Base-by-base conservation (phyloP, 2,888 invertebrate species). In the Pammene fasciana region DNA sequence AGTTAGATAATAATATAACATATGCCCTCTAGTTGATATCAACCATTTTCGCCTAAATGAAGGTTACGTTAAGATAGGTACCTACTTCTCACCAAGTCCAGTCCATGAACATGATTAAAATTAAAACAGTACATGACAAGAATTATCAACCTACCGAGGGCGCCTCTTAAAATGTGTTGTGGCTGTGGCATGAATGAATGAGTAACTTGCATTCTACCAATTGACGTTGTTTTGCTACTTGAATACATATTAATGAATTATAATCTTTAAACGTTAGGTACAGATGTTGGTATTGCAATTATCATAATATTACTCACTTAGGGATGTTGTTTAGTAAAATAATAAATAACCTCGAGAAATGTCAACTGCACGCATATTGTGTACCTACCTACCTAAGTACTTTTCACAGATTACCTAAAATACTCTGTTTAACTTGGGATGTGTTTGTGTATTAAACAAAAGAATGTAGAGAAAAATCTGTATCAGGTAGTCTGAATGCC, bases 161-260 rank as follows among this genome's bases (percentile, higher is more conserved):
- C 64, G 57, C 64, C 43, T 50, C 16, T 48, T 46, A 41, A 34
- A 26, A 18, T 36, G 52, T 18, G 43, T 45, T 67, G 60, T 60
- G 60, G 36, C 34, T 68, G 56, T 62, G 62, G 41, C 57, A 59
- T 59, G 66, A 59, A 68, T 68, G 64, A 65, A 68, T 62, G 67
- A 67, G 54, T 62, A 62, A 54, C 48, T 68, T 68, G 64, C 68
- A 45, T 50, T 68, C 67, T 57, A 57, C 57, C 57, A 45, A 38
- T 52, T 43, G 43, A 34, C n/a, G 10, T 56, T 60, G 57, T 50
- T 45, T 45, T 50, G 64, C 52, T 45, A 65, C 56, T 68, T 68
- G 52, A 64, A 67, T 67, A 64, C 64, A 62, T 67, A 66, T 65
- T 52, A 60, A 36, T 65, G 43, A 34, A 64, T 52, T 64, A 38